Conservation (phyloP, 2,797 vertebrate species). For the Anomalospiza imberbis region DNA sequence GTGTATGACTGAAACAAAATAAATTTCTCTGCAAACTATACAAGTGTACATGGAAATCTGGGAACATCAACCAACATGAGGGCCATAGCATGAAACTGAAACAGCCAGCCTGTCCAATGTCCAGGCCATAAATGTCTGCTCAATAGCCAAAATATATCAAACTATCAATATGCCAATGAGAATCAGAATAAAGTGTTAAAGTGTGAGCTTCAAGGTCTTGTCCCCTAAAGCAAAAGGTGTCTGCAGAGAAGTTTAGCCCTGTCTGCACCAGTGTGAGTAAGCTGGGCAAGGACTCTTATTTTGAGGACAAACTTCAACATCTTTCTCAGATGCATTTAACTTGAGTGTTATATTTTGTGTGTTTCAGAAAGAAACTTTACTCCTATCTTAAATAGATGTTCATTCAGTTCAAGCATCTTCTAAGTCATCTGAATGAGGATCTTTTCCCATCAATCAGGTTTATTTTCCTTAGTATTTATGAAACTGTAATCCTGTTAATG, state of each 20-base stretch:
- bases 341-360: neutral
- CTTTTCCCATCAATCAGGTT: neutral
- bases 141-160: neutral
- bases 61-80: neutral
- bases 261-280: neutral
- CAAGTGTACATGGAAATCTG: neutral
- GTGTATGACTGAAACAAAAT: neutral
- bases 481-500: neutral
- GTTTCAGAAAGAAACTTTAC: neutral
- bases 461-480: neutral
- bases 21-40: neutral
- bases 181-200: neutral
- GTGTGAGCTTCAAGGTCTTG: neutral
- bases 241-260: neutral
- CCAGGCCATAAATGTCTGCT: neutral
- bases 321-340: neutral
- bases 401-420: neutral
- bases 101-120: neutral
- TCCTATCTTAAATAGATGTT: neutral
- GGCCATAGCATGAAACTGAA: rapidly evolving
- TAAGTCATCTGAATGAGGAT: neutral
- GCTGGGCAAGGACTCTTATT: neutral
- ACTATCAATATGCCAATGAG: neutral
- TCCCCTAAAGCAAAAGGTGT: neutral
- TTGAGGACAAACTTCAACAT: neutral